Evolutionary conservation across 2,113 vertebrate genomes (phyloP).

Genomic region (Nothobranchius furzeri): DNA sequence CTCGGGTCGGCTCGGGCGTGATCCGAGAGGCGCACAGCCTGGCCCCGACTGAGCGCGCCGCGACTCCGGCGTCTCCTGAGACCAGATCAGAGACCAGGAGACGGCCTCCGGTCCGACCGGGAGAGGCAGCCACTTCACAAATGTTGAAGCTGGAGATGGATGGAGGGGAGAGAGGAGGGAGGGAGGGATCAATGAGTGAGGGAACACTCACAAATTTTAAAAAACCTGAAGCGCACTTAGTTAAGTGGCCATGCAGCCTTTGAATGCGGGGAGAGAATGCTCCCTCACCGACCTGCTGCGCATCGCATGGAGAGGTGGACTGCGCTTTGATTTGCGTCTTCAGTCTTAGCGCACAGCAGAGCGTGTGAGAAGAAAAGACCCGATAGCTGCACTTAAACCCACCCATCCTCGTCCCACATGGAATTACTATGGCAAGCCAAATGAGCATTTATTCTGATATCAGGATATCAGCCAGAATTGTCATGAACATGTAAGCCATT

Average conservation of each 20-base stretch:
- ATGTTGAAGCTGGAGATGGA: slow-evolving; percentile 46
- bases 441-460: no score
- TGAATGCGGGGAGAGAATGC: slow-evolving; percentile 9
- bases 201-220: background rate
- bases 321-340: slow-evolving; percentile 48
- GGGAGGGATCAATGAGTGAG: slow-evolving; percentile 12
- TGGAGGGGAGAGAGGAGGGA: slow-evolving; percentile 9
- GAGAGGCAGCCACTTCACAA: slow-evolving; percentile 69
- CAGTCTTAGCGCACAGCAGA: slow-evolving; percentile 50
- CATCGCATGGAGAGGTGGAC: slow-evolving; percentile 54
- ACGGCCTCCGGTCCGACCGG: slow-evolving; percentile 62
- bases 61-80: slow-evolving; percentile 53
- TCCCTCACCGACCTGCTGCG: slow-evolving; percentile 41
- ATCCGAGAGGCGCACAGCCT: slow-evolving; percentile 73
- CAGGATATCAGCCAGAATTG: no score
- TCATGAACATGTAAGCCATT: no score
- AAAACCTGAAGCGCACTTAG: slow-evolving; percentile 23
- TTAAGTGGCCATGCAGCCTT: slow-evolving; percentile 37
- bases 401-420: slow-evolving; percentile 71
- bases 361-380: slow-evolving; percentile 57
- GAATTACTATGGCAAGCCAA: no score
- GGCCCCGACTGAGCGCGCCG: slow-evolving; percentile 63
- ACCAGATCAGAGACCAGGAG: slow-evolving; percentile 70
- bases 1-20: slow-evolving; percentile 65
- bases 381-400: slow-evolving; percentile 57